Evolutionary conservation across 2,888 invertebrate species (phyloP), one percentile per base, ranked within the genome.

Genomic region (Poecilobothrus nobilitatus): DNA sequence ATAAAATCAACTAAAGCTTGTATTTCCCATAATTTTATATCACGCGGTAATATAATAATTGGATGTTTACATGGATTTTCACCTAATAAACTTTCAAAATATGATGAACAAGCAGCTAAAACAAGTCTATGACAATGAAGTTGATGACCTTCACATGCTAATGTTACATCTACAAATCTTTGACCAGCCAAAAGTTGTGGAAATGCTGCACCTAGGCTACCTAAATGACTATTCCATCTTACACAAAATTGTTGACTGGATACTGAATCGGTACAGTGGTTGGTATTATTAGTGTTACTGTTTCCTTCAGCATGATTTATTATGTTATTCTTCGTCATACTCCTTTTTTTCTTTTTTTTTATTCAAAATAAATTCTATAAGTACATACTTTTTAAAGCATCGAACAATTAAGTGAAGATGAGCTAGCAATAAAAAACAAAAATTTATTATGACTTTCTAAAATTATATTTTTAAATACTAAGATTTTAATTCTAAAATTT

Each of bases 41-140:
- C 93, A 75, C 90, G 88, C 86, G 93, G 91, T 71, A 92, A 85
- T 70, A 94, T 88, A 21, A 82, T 88, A 44, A 93, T 92, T 15
- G 92, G 91, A 80, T 94, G 92, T 76, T 91, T 90, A 82, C 92
- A 92, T 0, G 92, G 92, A 82, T 92, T 92, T 80, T 92, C 90
- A 15, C 91, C 86, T 53, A 93, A 82, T 67, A 93, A 84, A 69
- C 89, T 85, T 79, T 93, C 92, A 73, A 93, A 89, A 80, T 92
- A 93, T 1, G 91, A 90, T 53, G 92, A 92, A 82, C 93, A 93
- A 0, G 93, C 92, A 0, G 92, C 92, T 70, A 94, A 80, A 41
- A 94, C 92, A 72, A 94, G 86, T 76, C 93, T 92, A 85, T 94
- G 94, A 78, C 94, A 94, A 74, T 93, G 90, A 67, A 82, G 75